phyloP scores from a whole-genome alignment of 2,113 vertebrate genomes.

The Podarcis cretensis region DNA sequence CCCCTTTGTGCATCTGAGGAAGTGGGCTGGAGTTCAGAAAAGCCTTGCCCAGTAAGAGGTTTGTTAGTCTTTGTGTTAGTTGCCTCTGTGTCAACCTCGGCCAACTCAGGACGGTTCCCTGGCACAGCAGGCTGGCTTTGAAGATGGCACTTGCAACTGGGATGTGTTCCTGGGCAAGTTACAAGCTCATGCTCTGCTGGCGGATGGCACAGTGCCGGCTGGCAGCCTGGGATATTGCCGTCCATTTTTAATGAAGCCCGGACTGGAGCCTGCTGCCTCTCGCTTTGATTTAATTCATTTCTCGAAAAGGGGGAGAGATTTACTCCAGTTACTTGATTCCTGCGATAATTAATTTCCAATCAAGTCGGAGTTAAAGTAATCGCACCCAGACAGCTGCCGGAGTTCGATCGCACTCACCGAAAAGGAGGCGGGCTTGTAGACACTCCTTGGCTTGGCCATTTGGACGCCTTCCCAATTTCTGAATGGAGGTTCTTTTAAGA shows the following conservation, averaged over 20 bases:
- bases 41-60: too few species aligned
- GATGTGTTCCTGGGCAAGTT: constrained; percentile 56
- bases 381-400: constrained; percentile 38
- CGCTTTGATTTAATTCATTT: constrained; percentile 66
- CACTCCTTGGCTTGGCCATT: constrained; percentile 37
- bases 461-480: constrained; percentile 50
- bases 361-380: constrained; percentile 53
- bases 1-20: too few species aligned
- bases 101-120: not conserved
- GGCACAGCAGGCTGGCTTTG: not conserved
- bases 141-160: constrained; percentile 36
- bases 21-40: too few species aligned
- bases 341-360: constrained; percentile 69
- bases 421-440: constrained; percentile 40
- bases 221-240: constrained; percentile 58
- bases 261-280: constrained; percentile 52
- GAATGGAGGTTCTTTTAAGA: not conserved
- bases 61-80: too few species aligned
- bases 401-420: too few species aligned
- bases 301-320: constrained; percentile 63
- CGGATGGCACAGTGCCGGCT: constrained; percentile 60
- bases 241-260: constrained; percentile 69
- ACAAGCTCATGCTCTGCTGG: constrained; percentile 35
- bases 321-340: constrained; percentile 59
- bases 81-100: not conserved